Percentiles rank a stretch among this genome's conserved stretches.
phyloP scores from a whole-genome alignment of 2,113 vertebrate species.

The Pachycephala philippinensis region DNA sequence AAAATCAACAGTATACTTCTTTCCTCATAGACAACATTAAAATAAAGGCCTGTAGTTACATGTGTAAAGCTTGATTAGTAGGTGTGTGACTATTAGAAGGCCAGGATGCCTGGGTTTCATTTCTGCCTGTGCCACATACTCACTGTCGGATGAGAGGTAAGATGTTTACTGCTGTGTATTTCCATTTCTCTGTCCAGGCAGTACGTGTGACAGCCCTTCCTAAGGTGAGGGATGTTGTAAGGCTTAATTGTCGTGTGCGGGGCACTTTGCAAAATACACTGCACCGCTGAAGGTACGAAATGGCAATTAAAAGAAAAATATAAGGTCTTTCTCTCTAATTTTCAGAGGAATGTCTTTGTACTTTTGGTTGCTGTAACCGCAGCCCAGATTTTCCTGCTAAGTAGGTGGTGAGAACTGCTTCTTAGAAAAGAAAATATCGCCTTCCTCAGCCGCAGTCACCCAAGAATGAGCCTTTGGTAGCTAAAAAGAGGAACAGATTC shows the following conservation, averaged over 20 bases:
- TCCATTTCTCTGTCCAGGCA: background rate
- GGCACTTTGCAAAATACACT: background rate
- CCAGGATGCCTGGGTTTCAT: background rate
- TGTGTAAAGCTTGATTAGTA: background rate
- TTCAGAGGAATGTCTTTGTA: slow-evolving; percentile 37
- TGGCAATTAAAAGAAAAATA: slow-evolving; percentile 28
- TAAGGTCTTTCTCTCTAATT: slow-evolving; percentile 41
- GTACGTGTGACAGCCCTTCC: background rate
- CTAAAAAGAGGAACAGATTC: background rate
- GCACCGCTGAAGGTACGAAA: background rate
- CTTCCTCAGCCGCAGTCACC: background rate
- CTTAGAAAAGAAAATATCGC: background rate
- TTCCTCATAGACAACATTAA: background rate
- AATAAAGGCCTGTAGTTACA: background rate
- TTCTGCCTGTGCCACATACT: background rate
- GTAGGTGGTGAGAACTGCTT: background rate
- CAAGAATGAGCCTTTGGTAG: background rate
- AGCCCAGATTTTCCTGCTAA: background rate
- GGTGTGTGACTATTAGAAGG: background rate
- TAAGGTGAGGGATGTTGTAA: background rate
- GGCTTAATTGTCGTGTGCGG: background rate
- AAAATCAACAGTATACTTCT: background rate
- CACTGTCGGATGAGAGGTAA: background rate
- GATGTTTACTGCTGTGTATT: background rate
- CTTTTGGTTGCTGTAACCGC: background rate